Evolutionary conservation across 2,113 vertebrate genomes (phyloP), one percentile per base, ranked within the genome.

Genomic region (Pangasianodon hypophthalmus): DNA sequence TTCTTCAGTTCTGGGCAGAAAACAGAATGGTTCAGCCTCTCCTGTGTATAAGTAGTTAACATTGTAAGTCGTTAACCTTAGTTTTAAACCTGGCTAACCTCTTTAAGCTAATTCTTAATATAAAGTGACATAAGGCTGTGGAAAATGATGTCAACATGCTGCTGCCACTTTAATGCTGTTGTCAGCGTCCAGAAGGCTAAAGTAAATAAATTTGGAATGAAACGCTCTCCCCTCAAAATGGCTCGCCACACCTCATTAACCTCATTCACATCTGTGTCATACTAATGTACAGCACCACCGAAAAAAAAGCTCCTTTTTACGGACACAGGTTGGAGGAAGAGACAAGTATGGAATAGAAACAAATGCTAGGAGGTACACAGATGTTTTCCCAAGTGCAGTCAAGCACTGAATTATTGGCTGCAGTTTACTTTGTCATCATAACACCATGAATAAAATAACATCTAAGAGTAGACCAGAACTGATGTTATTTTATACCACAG

Each of bases 101-200:
- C 41, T 54, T 52, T 54, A 18, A 14, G 16, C 16, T 24, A 60
- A 62, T 29, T 62, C 19, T 21, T 71, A 73, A 88, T 64, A 84
- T 32, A n/a, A 71, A 11, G 44, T 79, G 37, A 41, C 58, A 56
- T 32, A 37, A 85, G 93, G 95, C 52, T n/a, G 94, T 89, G 87
- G 85, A 89, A 90, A 90, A 92, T 87, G 62, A 89, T 64, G 81
- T 87, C 83, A 90, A 41, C 80, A 52, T 90, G 16, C 77, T 81
- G 67, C 54, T 21, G 60, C 88, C 88, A 88, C 79, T 84, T 75
- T 24, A 91, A 87, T 60, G 62, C 60, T 69, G 81, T 75, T 81
- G 88, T 81, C 90, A 88, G 77, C 19, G 13, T 54, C 60, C 44
- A 86, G 75, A 86, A 79, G 37, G 75, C 37, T 86, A 41, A 87